Evolutionary conservation across 2,888 invertebrate species (phyloP).

Genomic region (Nysson spinosus): DNA sequence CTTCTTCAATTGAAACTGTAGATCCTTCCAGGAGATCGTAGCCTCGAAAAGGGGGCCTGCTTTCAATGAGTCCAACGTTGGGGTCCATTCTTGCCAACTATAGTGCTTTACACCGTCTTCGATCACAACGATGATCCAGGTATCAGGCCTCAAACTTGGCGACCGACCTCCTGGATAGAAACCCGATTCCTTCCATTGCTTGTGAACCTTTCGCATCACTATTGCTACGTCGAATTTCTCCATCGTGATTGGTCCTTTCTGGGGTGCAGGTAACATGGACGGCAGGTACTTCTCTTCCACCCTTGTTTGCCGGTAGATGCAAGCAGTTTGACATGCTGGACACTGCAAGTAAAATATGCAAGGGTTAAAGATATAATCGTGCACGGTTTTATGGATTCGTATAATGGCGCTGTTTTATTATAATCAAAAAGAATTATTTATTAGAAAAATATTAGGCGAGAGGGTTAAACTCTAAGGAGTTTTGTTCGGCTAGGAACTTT

Average conservation of each 20-base stretch:
- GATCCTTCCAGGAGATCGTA: constrained; percentile 71
- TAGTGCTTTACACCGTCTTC: constrained; percentile 69
- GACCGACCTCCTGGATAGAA: constrained; percentile 66
- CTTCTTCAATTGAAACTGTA: constrained; percentile 62
- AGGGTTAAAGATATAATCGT: too few species aligned
- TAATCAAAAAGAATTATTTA: too few species aligned
- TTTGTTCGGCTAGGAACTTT: too few species aligned
- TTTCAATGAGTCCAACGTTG: constrained; percentile 69
- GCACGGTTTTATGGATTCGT: too few species aligned
- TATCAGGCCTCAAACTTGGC: constrained; percentile 63
- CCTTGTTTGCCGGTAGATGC: constrained; percentile 65
- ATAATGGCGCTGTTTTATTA: too few species aligned
- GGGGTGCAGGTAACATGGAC: constrained; percentile 72
- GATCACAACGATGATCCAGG: constrained; percentile 71
- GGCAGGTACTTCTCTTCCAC: constrained; percentile 70
- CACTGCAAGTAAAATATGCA: constrained; percentile 63
- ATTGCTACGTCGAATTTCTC: constrained; percentile 71
- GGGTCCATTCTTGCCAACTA: constrained; percentile 73
- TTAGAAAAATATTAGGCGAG: too few species aligned
- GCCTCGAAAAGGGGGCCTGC: constrained; percentile 72
- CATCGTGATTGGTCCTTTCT: constrained; percentile 65
- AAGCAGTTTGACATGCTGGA: constrained; percentile 70
- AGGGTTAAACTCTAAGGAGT: too few species aligned
- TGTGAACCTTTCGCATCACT: constrained; percentile 62
- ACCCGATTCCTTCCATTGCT: constrained; percentile 67